Percentiles rank a stretch among this genome's conserved stretches.
phyloP scores from a whole-genome alignment of 2,888 invertebrate genomes.

The Linnaemya tessellans region DNA sequence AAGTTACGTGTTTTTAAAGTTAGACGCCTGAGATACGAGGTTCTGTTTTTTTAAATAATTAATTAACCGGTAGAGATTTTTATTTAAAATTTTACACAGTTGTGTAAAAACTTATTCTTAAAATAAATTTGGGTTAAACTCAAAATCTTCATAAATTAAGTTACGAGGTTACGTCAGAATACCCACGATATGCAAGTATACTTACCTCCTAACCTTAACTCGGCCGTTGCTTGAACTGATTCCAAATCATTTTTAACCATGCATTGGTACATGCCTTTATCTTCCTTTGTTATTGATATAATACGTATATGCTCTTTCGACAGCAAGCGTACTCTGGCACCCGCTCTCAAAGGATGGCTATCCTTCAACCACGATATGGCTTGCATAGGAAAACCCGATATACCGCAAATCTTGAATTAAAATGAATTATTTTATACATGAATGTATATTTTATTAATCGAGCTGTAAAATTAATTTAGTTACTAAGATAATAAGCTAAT shows the following conservation, averaged over 20 bases:
- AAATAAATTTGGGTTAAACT: too few relatives aligned
- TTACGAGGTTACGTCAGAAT: too few relatives aligned
- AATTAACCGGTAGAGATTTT: too few relatives aligned
- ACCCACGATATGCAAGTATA: slow-evolving; percentile 21
- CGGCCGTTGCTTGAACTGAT: slow-evolving; percentile 91
- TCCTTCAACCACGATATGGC: slow-evolving; percentile 91
- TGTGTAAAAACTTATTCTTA: too few relatives aligned
- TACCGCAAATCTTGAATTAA: slow-evolving; percentile 87
- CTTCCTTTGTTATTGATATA: slow-evolving; percentile 88
- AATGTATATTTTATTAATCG: too few relatives aligned
- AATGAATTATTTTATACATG: slow-evolving; percentile 65
- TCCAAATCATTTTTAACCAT: slow-evolving; percentile 92
- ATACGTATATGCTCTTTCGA: slow-evolving; percentile 85
- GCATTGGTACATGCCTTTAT: slow-evolving; percentile 96
- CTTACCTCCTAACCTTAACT: slow-evolving; percentile 90
- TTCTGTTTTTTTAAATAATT: too few relatives aligned
- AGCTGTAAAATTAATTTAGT: too few relatives aligned
- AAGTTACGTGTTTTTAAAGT: too few relatives aligned
- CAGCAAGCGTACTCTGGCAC: slow-evolving; percentile 85
- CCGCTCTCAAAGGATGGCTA: slow-evolving; percentile 86
- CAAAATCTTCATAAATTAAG: too few relatives aligned
- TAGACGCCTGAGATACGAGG: too few relatives aligned
- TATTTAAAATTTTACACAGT: too few relatives aligned
- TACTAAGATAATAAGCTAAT: too few relatives aligned
- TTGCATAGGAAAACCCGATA: slow-evolving; percentile 91